Conservation (phyloP, 2,797 vertebrate genomes). For the Gallirallus australis region DNA sequence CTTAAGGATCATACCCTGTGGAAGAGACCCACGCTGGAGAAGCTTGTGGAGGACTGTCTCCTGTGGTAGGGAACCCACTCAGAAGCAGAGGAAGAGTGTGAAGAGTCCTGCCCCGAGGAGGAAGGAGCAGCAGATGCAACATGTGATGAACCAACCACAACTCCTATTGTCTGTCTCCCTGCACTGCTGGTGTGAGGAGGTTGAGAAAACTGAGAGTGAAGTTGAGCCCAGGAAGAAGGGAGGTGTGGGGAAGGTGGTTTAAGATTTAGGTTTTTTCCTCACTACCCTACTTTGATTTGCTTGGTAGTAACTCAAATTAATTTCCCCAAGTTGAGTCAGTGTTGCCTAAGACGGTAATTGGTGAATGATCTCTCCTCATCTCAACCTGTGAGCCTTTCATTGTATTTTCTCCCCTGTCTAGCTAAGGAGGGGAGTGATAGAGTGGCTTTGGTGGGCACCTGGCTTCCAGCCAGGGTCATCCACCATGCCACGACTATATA, state of each 20-base stretch:
- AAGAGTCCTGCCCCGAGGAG: background rate
- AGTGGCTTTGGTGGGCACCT: background rate
- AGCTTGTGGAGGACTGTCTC: background rate
- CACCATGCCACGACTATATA: background rate
- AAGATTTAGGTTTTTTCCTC: background rate
- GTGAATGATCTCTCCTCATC: background rate
- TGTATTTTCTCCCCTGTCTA: background rate
- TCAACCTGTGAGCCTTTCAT: rapidly evolving
- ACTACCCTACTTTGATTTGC: background rate
- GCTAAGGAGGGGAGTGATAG: background rate
- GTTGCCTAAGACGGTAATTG: rapidly evolving
- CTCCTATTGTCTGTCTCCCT: rapidly evolving
- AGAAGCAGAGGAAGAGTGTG: background rate
- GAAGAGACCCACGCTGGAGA: background rate
- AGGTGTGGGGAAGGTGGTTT: background rate
- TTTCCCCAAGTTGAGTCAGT: background rate
- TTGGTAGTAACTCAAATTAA: background rate
- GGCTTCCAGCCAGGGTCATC: background rate
- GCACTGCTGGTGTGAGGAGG: rapidly evolving
- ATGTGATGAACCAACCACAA: background rate
- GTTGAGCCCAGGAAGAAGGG: background rate
- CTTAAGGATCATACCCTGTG: background rate
- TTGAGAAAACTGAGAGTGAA: background rate
- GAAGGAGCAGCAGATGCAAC: rapidly evolving
- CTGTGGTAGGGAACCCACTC: background rate